These are phyloP conservation scores for Caenorhabditis brenneri DNA, from an alignment of 1,140 invertebrate species.

Conservation along the genomic window DNA sequence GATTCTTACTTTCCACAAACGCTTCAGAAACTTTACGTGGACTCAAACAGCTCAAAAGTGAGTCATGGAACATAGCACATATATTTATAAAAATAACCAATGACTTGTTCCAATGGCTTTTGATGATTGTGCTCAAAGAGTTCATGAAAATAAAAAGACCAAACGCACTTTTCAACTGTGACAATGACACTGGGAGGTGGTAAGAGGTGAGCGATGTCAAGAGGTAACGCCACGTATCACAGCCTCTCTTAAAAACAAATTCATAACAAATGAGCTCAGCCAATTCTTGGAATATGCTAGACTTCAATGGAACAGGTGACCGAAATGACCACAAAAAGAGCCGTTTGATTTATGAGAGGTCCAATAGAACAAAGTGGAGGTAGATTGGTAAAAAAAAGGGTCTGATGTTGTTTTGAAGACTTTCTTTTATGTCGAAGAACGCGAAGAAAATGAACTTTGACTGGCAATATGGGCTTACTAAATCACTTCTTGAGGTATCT, in stretches of 20 bases:
- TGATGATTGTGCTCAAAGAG: background rate
- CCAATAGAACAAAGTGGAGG: background rate
- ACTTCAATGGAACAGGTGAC: background rate
- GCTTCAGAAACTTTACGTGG: too few species aligned
- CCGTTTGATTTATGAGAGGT: conserved; percentile 7
- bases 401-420: background rate
- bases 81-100: too few species aligned
- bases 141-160: background rate
- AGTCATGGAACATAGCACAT: too few species aligned
- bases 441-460: background rate
- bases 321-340: background rate
- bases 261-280: conserved; percentile 4
- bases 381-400: too few species aligned
- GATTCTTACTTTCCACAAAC: too few species aligned
- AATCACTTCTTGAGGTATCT: background rate
- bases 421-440: too few species aligned
- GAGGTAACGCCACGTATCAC: background rate
- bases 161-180: background rate
- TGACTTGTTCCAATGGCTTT: background rate
- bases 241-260: background rate
- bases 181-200: background rate
- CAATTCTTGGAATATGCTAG: background rate
- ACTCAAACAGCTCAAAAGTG: too few species aligned
- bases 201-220: background rate
- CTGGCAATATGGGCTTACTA: too few species aligned